A percentile compares a stretch with the other conserved stretches of the same genome.
phyloP scores from a whole-genome alignment of 2,797 vertebrate genomes.

The Sciurus carolinensis region DNA sequence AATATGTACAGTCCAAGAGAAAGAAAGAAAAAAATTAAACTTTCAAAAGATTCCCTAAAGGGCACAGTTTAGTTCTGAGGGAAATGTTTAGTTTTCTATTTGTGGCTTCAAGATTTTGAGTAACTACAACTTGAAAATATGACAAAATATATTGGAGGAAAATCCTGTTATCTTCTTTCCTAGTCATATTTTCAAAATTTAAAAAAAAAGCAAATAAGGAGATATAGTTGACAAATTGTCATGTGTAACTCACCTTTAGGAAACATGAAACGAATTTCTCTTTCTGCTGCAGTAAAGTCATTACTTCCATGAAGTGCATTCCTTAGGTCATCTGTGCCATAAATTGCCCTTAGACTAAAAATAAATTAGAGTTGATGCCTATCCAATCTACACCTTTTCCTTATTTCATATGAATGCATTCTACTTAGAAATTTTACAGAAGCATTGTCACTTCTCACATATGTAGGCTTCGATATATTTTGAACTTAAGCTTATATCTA shows the following conservation, averaged over 20 bases:
- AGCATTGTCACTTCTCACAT: constrained; percentile 57
- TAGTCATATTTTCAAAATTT: constrained; percentile 17
- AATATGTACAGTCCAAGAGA: not conserved
- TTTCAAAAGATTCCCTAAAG: not conserved
- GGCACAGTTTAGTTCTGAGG: constrained; percentile 37
- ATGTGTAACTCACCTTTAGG: constrained; percentile 92
- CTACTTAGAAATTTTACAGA: constrained; percentile 63
- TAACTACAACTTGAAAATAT: constrained; percentile 57
- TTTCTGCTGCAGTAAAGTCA: constrained; percentile 92
- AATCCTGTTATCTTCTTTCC: not conserved
- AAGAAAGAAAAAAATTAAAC: constrained; percentile 19
- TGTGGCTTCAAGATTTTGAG: constrained; percentile 48
- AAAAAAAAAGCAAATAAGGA: constrained; percentile 60
- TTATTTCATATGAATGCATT: constrained; percentile 29
- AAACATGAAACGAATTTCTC: constrained; percentile 97
- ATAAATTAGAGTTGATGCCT: constrained; percentile 72
- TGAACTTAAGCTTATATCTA: constrained; percentile 47
- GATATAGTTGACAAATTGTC: not conserved
- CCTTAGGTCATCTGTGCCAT: constrained; percentile 95
- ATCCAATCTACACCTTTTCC: not conserved
- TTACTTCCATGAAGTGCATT: constrained; percentile 97
- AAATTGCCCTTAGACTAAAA: constrained; percentile 95
- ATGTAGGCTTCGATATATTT: not conserved
- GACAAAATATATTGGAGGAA: constrained; percentile 49
- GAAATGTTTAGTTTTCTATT: constrained; percentile 43